Base-by-base conservation (phyloP, 2,797 vertebrate genomes). In the Strix occidentalis region DNA sequence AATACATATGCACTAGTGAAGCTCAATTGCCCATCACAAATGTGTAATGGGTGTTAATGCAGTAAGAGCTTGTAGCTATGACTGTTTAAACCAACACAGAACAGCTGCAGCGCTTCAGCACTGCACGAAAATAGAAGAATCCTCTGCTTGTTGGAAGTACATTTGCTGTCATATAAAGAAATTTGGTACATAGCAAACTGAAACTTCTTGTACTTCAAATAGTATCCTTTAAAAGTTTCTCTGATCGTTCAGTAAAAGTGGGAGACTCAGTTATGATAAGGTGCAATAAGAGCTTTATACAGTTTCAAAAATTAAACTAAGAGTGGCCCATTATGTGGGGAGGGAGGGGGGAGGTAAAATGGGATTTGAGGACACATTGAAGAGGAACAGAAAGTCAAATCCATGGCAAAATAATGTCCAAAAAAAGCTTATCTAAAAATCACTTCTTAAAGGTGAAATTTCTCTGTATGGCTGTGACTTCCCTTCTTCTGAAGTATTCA, bases 11-110 rank as follows among this genome's bases (percentile, higher is more conserved):
- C 68, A 64, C 57, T 54, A 26, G 43, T 69, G 93, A 90, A 60
- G 89, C 87, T 91, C 93, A 91, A 26, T 81, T 97, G 85, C 88
- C 88, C 84, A 48, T 85, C 64, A 41, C 68, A 63, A 61, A 70
- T 65, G 54, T 66, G 61, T 75, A 63, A 75, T 31, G 84, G 78
- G 78, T 84, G 72, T 88, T 84, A 81, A 92, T 60, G 54, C 83
- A 81, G 69, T 45, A 54, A 19, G 31, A 89, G 46, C 48, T 93
- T 82, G 84, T 75, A 76, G 63, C 70, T 95, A 3, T 21, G 39
- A 66, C 57, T 89, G 54, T 69, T 83, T 43, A 85, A 93, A 74
- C 91, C 61, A 63, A 35, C 33, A 26, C 15, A 16, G 45, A 94
- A 65, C 83, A 94, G 88, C 89, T 95, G 91, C 87, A 84, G 51